A percentile compares a stretch with the other conserved stretches of the same genome.
Evolutionary conservation across 2,797 vertebrate genomes (phyloP).

Genomic region (Pseudochromis fuscus): DNA sequence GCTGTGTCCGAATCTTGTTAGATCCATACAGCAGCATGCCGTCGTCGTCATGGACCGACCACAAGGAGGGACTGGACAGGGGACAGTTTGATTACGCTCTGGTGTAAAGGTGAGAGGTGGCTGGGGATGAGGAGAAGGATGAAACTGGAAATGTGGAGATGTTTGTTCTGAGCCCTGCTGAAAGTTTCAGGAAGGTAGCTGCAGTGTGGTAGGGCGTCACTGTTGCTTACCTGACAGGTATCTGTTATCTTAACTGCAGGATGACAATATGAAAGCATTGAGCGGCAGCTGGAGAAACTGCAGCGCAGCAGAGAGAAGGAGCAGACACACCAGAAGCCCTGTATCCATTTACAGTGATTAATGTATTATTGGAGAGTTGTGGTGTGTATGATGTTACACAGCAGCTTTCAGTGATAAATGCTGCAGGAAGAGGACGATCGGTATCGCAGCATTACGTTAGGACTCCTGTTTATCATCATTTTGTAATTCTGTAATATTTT

Average conservation of each 20-base stretch:
- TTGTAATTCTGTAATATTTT: constrained; percentile 52
- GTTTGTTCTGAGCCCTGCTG: background rate
- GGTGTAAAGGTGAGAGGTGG: constrained; percentile 77
- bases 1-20: constrained; percentile 93
- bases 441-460: constrained; percentile 6
- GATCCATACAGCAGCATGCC: constrained; percentile 98
- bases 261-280: constrained; percentile 8
- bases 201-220: background rate
- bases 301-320: constrained; percentile 1
- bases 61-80: constrained; percentile 92
- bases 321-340: constrained; percentile 14
- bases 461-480: constrained; percentile 44
- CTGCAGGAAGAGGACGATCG: constrained; percentile 31
- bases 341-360: constrained; percentile 21
- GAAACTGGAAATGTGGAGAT: background rate
- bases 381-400: constrained; percentile 1
- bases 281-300: background rate
- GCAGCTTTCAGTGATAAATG: constrained; percentile 29
- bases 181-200: background rate
- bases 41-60: constrained; percentile 93
- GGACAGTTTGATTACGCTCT: constrained; percentile 94
- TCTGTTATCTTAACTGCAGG: background rate
- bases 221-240: background rate
- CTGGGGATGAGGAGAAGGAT: background rate
- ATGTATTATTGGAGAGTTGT: constrained; percentile 8